Evolutionary conservation across 2,113 vertebrate species (phyloP).

Genomic region (Grantiella picta): DNA sequence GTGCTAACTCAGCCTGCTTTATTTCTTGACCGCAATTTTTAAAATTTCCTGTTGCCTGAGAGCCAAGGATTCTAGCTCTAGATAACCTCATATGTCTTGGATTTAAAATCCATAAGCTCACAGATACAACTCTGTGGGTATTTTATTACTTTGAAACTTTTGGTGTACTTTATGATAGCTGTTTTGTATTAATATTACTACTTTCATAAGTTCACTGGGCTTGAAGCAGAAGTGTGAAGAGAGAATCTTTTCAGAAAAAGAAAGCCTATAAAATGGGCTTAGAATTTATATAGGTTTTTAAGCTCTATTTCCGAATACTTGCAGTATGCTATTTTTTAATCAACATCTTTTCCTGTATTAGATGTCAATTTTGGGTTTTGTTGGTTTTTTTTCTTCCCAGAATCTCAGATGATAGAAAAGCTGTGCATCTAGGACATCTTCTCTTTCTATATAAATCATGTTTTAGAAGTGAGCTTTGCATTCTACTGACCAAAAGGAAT

Average conservation of each 20-base stretch:
- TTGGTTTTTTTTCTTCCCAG: neutral
- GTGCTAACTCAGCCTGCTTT: neutral
- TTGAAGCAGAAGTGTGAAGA: neutral
- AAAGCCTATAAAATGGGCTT: neutral
- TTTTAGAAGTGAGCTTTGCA: neutral
- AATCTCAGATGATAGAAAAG: neutral
- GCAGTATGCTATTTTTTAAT: neutral
- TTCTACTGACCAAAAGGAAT: neutral
- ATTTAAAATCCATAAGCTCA: neutral
- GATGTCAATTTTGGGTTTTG: neutral
- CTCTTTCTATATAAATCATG: neutral
- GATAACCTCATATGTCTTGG: neutral
- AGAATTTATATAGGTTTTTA: neutral
- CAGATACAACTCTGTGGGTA: neutral
- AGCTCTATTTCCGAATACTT: neutral
- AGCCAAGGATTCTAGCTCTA: neutral
- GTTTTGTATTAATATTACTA: neutral
- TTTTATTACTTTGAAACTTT: neutral
- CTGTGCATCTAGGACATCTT: neutral
- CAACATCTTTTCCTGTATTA: neutral
- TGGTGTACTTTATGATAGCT: neutral
- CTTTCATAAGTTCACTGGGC: neutral
- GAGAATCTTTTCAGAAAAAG: neutral
- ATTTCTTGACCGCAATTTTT: neutral
- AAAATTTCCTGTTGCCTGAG: neutral